These are phyloP conservation scores for Ochropacha duplaris DNA, from an alignment of 2,888 invertebrate species.

Conservation along the genomic window DNA sequence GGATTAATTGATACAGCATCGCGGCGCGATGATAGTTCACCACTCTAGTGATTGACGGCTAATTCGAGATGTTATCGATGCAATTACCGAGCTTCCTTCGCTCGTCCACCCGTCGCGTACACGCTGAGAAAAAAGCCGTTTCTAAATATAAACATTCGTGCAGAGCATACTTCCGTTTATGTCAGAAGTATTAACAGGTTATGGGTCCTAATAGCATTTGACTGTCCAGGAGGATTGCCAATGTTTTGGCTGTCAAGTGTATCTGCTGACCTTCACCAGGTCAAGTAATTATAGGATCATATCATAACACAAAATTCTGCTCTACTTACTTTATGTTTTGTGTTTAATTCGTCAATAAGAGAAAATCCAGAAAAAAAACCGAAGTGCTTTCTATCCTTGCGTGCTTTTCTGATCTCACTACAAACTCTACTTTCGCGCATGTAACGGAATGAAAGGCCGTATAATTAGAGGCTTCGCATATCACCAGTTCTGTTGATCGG, in stretches of 20 bases:
- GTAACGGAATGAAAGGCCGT: conserved; percentile 49
- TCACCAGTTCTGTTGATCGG: conserved; percentile 39
- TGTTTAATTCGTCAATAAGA: too few relatives aligned
- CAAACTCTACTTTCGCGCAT: conserved; percentile 15
- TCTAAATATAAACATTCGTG: not conserved
- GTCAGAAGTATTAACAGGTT: too few relatives aligned
- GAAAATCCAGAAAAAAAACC: not conserved
- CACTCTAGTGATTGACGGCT: conserved; percentile 73
- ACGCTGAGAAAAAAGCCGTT: conserved; percentile 6
- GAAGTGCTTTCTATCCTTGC: not conserved
- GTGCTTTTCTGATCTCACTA: not conserved
- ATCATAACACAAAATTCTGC: too few relatives aligned
- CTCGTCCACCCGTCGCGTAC: conserved; percentile 5
- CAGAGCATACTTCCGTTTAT: too few relatives aligned
- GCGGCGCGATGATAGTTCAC: conserved; percentile 69
- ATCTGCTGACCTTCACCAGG: too few relatives aligned
- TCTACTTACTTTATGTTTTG: too few relatives aligned
- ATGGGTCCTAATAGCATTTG: too few relatives aligned
- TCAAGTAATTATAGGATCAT: too few relatives aligned
- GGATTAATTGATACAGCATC: conserved; percentile 76
- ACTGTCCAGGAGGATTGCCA: too few relatives aligned
- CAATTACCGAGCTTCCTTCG: conserved; percentile 60
- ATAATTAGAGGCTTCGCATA: conserved; percentile 50
- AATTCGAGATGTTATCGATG: conserved; percentile 77
- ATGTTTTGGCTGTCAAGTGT: too few relatives aligned